Evolutionary conservation across 2,888 invertebrate species (phyloP).

Genomic region (Scrobipalpa costella): DNA sequence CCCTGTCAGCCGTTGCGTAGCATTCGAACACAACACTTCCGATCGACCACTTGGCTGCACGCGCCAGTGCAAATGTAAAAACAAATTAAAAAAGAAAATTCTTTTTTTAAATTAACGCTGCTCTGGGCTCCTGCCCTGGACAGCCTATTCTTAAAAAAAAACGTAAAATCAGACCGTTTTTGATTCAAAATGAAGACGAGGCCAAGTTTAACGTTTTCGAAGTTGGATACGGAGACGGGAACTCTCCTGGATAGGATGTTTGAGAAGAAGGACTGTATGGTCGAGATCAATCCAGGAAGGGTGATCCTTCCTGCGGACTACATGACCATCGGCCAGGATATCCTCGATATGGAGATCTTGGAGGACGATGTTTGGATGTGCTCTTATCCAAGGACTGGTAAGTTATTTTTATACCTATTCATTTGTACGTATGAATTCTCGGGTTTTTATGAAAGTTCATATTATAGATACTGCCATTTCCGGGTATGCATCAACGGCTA

Average conservation of each 20-base stretch:
- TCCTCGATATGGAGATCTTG: constrained; percentile 86
- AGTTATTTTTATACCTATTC: constrained; percentile 37
- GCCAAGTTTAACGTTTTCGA: constrained; percentile 76
- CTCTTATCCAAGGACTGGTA: constrained; percentile 94
- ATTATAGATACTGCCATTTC: too few species aligned
- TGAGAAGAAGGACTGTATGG: constrained; percentile 84
- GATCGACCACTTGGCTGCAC: constrained; percentile 38
- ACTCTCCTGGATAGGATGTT: constrained; percentile 84
- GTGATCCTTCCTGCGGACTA: constrained; percentile 87
- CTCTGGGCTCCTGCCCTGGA: constrained; percentile 16
- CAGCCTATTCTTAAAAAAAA: constrained; percentile 25
- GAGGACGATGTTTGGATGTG: constrained; percentile 92
- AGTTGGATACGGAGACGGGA: constrained; percentile 81
- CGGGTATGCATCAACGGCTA: too few species aligned
- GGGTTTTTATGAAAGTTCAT: too few species aligned
- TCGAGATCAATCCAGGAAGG: constrained; percentile 87
- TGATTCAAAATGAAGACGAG: constrained; percentile 61
- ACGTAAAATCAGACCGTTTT: constrained; percentile 23
- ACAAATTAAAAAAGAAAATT: constrained; percentile 23
- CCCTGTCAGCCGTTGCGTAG: constrained; percentile 34
- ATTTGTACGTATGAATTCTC: too few species aligned
- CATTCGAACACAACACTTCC: constrained; percentile 62
- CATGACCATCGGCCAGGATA: constrained; percentile 84
- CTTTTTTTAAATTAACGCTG: not conserved
- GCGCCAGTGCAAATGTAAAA: constrained; percentile 31